Percentiles rank a stretch among this genome's conserved stretches.
These are phyloP conservation scores for Oceanodroma leucorhoa DNA, from an alignment of 2,797 vertebrate species.

Conservation along the genomic window DNA sequence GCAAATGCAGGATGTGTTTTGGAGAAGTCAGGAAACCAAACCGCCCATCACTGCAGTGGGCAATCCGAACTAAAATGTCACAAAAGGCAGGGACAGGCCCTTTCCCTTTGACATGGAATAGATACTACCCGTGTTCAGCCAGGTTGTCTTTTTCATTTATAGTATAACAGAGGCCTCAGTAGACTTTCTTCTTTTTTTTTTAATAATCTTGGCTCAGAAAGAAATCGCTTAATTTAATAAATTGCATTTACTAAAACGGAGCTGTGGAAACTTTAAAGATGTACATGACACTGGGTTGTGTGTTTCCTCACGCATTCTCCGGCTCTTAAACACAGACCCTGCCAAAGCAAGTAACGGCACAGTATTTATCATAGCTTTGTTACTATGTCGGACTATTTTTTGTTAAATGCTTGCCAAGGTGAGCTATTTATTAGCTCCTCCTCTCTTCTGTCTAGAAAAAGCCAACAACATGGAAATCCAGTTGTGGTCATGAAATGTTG, in stretches of 20 bases:
- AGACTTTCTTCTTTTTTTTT: not conserved
- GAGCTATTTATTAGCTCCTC: slow-evolving; percentile 31
- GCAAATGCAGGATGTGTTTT: not conserved
- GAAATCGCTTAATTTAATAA: slow-evolving; percentile 34
- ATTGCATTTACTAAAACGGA: slow-evolving; percentile 7
- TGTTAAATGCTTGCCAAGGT: slow-evolving; percentile 36
- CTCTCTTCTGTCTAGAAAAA: slow-evolving; percentile 19
- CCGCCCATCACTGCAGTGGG: not conserved
- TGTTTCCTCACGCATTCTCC: slow-evolving; percentile 61
- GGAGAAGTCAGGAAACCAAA: slow-evolving; percentile 21
- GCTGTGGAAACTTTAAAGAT: slow-evolving; percentile 43
- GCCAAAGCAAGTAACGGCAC: slow-evolving; percentile 66
- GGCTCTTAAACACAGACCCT: slow-evolving; percentile 21
- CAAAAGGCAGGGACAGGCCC: not conserved
- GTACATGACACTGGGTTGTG: slow-evolving; percentile 37
- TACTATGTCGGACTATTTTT: slow-evolving; percentile 50
- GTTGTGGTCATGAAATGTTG: not conserved
- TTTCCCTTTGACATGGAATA: not conserved
- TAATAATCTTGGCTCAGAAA: slow-evolving; percentile 20
- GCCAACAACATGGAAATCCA: not conserved
- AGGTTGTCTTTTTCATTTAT: slow-evolving; percentile 2
- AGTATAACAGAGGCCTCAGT: not conserved
- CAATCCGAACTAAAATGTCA: not conserved
- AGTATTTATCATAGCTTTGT: slow-evolving; percentile 64
- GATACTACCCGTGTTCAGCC: not conserved